These are phyloP conservation scores for Callitettix versicolor DNA, from an alignment of 1,140 invertebrate genomes.

Conservation along the genomic window DNA sequence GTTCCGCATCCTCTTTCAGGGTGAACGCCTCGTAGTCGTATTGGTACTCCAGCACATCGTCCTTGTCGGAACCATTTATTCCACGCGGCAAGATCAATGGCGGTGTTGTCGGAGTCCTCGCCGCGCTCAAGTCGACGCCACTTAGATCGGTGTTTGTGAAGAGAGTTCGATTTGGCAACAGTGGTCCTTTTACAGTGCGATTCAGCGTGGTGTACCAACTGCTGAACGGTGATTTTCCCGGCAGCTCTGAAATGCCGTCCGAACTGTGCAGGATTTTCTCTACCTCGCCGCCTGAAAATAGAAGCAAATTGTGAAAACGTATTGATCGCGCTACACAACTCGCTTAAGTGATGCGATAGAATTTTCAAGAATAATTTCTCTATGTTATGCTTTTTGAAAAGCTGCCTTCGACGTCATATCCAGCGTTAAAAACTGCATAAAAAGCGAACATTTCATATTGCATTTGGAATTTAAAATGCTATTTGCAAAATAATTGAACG, in stretches of 20 bases:
- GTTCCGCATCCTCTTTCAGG: background rate
- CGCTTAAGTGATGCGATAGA: too few species aligned
- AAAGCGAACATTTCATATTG: too few species aligned
- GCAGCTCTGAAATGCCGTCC: background rate
- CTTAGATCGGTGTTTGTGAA: background rate
- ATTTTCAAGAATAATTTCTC: too few species aligned
- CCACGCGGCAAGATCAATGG: too few species aligned
- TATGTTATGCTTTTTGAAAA: too few species aligned
- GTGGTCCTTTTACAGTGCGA: background rate
- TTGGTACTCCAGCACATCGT: constrained; percentile 1
- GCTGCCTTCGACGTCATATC: too few species aligned
- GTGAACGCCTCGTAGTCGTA: constrained; percentile 3
- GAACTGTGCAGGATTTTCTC: constrained; percentile 9
- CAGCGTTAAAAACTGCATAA: too few species aligned
- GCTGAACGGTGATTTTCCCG: background rate
- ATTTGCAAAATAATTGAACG: too few species aligned
- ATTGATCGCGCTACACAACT: too few species aligned
- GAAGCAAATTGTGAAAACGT: background rate
- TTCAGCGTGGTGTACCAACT: background rate
- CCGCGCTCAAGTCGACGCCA: background rate
- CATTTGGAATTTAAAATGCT: too few species aligned
- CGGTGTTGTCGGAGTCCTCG: too few species aligned
- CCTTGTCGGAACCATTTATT: background rate
- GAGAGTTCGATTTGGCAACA: background rate
- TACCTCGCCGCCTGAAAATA: constrained; percentile 4